A percentile compares a stretch with the other conserved stretches of the same genome.
These are phyloP conservation scores for Aporophyla nigra DNA, from an alignment of 2,888 invertebrate genomes.

Conservation along the genomic window DNA sequence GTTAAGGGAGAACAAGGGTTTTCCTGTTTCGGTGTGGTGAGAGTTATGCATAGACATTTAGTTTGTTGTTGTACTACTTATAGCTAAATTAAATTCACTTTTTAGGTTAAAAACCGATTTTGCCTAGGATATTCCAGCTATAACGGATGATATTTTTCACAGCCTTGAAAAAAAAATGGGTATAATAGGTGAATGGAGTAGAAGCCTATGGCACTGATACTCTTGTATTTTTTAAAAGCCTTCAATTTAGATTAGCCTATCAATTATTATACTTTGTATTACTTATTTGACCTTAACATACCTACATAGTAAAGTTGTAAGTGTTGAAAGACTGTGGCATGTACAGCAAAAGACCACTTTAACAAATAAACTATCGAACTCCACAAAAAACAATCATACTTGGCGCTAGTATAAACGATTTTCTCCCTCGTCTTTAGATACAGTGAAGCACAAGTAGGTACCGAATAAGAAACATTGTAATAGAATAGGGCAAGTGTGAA, in stretches of 20 bases:
- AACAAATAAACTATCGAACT: neutral
- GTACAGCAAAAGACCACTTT: neutral
- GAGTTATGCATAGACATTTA: neutral
- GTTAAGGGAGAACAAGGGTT: constrained; percentile 34
- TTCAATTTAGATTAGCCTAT: no score
- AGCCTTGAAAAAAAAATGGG: no score
- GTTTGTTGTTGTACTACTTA: neutral
- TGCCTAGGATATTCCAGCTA: neutral
- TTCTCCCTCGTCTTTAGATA: neutral
- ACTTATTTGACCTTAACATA: neutral
- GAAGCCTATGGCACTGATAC: no score
- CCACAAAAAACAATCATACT: neutral
- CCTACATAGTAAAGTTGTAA: neutral
- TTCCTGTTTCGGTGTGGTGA: constrained; percentile 31
- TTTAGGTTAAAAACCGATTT: neutral
- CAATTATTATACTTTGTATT: no score
- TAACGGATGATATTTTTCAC: no score
- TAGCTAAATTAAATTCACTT: neutral
- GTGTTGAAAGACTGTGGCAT: neutral
- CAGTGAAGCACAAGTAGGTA: constrained; percentile 1
- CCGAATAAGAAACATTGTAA: constrained; percentile 14
- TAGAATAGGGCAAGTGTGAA: constrained; percentile 28
- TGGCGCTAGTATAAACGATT: neutral
- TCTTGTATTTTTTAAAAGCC: no score
- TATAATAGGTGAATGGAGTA: no score